These are phyloP conservation scores for Nudaria mundana DNA, from an alignment of 2,888 invertebrate species.

Conservation along the genomic window DNA sequence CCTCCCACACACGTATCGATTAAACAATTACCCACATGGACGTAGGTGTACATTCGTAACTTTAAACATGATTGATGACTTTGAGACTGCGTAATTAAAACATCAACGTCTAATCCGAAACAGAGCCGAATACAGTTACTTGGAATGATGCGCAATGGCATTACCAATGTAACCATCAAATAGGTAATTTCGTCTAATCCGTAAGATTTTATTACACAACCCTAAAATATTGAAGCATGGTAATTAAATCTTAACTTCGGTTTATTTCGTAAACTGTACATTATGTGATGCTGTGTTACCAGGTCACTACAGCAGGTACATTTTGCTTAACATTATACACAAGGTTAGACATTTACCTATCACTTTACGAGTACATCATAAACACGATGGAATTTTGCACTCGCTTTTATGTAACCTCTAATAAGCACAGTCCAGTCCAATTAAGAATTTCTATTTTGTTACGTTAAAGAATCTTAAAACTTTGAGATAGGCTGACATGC, in stretches of 20 bases:
- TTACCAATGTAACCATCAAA: constrained; percentile 20
- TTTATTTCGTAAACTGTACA: constrained; percentile 20
- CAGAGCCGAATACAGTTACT: no score
- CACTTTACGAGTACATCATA: neutral
- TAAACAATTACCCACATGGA: constrained; percentile 32
- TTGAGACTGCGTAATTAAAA: no score
- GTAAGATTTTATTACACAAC: constrained; percentile 17
- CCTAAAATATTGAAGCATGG: constrained; percentile 21
- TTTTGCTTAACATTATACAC: neutral
- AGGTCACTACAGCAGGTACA: neutral
- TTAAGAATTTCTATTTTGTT: neutral
- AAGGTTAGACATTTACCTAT: constrained; percentile 1
- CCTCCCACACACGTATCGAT: constrained; percentile 36
- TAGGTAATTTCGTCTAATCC: constrained; percentile 17
- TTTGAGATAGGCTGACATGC: no score
- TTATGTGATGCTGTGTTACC: constrained; percentile 4
- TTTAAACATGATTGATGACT: constrained; percentile 17
- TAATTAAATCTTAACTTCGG: constrained; percentile 19
- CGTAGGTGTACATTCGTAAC: constrained; percentile 5
- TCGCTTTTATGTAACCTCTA: neutral
- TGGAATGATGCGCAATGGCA: constrained; percentile 11
- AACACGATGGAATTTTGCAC: neutral
- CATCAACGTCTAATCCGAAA: neutral
- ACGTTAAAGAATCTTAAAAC: no score
- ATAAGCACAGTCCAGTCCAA: neutral